Evolutionary conservation across 1,140 invertebrate genomes (phyloP), one percentile per base, ranked within the genome.

Genomic region (Hirudo medicinalis): DNA sequence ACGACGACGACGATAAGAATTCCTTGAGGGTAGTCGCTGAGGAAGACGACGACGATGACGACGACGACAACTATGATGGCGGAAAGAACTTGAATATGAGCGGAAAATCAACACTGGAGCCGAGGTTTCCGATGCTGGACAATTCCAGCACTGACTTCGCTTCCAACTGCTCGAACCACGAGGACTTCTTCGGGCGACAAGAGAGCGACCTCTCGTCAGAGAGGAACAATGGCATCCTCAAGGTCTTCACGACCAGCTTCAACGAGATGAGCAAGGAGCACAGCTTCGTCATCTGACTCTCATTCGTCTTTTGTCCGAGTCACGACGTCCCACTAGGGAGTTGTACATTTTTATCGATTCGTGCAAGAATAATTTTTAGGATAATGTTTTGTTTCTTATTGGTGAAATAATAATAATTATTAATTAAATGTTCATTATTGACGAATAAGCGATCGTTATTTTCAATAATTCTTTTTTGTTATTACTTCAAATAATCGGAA

Each of bases 1-100:
- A 63, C 29, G 22, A 63, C 57, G 29, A 63, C 57, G 57, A 63
- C 57, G 57, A 63, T 8, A 63, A 32, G 29, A 25, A 22, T 63
- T 22, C 57, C 1, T 13, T 63, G 19, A 63, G 57, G 11, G 29
- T 15, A 11, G 57, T 22, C 29, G 57, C 57, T 2, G 22, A 11
- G 11, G 29, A 63, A 25, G 57, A 63, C 9, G 57, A 22, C 11
- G 3, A 63, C 57, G 29, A 63, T 63, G 29, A 25, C 32, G 32
- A 36, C 57, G 29, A 63, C 57, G 22, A 32, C 22, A 15, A 25
- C 20, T 3, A 63, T 15, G 22, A 63, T 20, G 29, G 11, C 57
- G 4, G 20, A 5, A 63, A 32, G 22, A 63, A 63, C 20, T 1
- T 22, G 22, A 63, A 63, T 1, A 13, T 49, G 43, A 49, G 43